Percentiles rank a stretch among this genome's conserved stretches.
Evolutionary conservation across 2,888 invertebrate species (phyloP).

Genomic region (Hypercompe scribonia): DNA sequence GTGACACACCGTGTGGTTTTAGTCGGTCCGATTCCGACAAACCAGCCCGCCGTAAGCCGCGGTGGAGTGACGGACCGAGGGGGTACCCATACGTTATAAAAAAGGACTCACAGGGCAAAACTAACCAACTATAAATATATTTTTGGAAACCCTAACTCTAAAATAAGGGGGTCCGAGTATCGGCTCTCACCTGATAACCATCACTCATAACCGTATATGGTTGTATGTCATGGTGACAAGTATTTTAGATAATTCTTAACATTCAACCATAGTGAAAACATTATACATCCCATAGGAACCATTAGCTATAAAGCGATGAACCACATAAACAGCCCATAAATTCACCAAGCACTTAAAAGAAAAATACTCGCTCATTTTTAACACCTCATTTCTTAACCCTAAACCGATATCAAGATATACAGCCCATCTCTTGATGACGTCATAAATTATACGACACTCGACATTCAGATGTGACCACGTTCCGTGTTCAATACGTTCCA

Average conservation of each 20-base stretch:
- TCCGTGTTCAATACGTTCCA: conserved; percentile 29
- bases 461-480: conserved; percentile 50
- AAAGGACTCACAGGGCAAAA: too few relatives aligned
- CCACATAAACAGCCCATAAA: conserved; percentile 19
- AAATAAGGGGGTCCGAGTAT: too few relatives aligned
- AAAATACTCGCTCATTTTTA: conserved; percentile 5
- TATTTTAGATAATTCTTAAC: background rate
- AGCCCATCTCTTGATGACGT: conserved; percentile 36
- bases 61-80: too few relatives aligned
- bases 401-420: conserved; percentile 37
- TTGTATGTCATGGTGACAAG: background rate
- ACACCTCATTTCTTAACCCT: conserved; percentile 32
- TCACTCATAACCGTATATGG: background rate
- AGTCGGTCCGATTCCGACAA: too few relatives aligned
- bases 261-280: background rate
- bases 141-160: too few relatives aligned
- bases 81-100: too few relatives aligned
- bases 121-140: too few relatives aligned
- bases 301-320: conserved; percentile 10
- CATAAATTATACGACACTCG: conserved; percentile 43
- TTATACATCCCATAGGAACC: background rate
- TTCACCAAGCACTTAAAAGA: conserved; percentile 10
- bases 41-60: too few relatives aligned
- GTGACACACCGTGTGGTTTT: too few relatives aligned
- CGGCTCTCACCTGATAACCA: too few relatives aligned